Evolutionary conservation across 2,888 invertebrate species (phyloP).

Genomic region (Selenia dentaria): DNA sequence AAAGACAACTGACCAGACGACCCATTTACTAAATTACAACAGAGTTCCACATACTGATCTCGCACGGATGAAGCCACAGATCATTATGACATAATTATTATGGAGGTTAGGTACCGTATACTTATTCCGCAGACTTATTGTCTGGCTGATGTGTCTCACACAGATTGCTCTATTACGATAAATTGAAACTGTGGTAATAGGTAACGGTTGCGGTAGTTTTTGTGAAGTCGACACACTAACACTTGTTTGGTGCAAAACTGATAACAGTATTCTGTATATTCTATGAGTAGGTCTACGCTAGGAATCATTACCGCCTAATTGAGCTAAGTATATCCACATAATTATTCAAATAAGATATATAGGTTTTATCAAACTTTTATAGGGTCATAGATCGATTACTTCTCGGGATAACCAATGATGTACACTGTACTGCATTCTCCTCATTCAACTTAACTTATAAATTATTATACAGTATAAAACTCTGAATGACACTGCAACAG

Average conservation of each 20-base stretch:
- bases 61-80: constrained; percentile 40
- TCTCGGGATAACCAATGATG: too few relatives aligned
- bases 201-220: constrained; percentile 52
- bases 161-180: constrained; percentile 69
- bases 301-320: too few relatives aligned
- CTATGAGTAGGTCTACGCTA: too few relatives aligned
- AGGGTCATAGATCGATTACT: too few relatives aligned
- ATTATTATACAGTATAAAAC: too few relatives aligned
- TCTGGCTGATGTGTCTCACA: constrained; percentile 52
- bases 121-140: constrained; percentile 69
- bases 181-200: constrained; percentile 59
- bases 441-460: too few relatives aligned
- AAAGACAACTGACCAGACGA: constrained; percentile 7
- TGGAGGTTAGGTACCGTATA: constrained; percentile 56
- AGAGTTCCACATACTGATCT: constrained; percentile 28
- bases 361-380: too few relatives aligned
- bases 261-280: not conserved
- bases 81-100: constrained; percentile 58
- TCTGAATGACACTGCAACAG: too few relatives aligned
- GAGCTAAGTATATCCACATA: too few relatives aligned
- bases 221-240: constrained; percentile 19
- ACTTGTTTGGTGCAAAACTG: not conserved
- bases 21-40: constrained; percentile 26
- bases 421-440: too few relatives aligned
- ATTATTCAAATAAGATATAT: too few relatives aligned